Evolutionary conservation across 2,888 invertebrate genomes (phyloP), one percentile per base, ranked within the genome.

Genomic region (Tetropium fuscum): DNA sequence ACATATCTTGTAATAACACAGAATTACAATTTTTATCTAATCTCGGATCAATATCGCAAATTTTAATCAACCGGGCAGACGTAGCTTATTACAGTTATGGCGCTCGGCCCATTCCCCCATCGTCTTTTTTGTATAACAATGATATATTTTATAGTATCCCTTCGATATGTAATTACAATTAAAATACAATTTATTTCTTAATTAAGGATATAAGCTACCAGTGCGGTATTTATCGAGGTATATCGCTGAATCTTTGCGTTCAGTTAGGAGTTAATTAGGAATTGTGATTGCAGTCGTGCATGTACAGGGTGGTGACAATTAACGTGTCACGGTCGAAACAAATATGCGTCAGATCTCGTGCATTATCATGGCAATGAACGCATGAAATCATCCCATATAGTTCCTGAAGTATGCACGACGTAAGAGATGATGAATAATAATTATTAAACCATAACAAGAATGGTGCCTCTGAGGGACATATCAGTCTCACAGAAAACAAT

Each of bases 41-140:
- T 65, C 65, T 65, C 20, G 53, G 55, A 65, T 65, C 65, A 27
- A 34, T 58, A 65, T 65, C 65, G 65, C 62, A 63, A 65, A 65
- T 65, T 65, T 65, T 65, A 65, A 65, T 65, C 65, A 60, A 65
- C 54, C 58, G 34, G 49, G 34, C 36, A 27, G 60, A 53, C 54
- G 47, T 47, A 54, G 30, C 56, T 62, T 64, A 62, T 64, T 64
- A 59, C 61, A 44, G 56, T 53, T 58, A 64, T 56, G 47, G 27
- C 40, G 38, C 30, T 27, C n/a, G n/a, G n/a, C n/a, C n/a, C n/a
- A 45, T 30, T n/a, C 15, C 18, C 6, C 25, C 30, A 10, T 30
- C 45, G 13, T 41, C 20, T 41, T 53, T 41, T 41, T 53, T 22
- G n/a, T 41, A 15, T 16, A 38, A 19, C 41, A 53, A 20, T 53